Conservation (phyloP, 2,888 invertebrate species). For the Eupithecia dodoneata region DNA sequence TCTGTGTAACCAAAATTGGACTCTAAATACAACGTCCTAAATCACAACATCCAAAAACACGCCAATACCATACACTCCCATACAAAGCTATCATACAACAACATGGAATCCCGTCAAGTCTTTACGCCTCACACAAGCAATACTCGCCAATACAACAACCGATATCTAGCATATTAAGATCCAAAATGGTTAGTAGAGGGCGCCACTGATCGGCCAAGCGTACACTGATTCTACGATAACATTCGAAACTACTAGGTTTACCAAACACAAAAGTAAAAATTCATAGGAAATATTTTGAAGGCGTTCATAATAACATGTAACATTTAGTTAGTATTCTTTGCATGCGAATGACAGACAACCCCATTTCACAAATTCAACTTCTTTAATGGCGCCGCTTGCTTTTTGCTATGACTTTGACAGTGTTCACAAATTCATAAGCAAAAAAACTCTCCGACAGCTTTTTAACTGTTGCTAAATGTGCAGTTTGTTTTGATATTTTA, state of each 20-base stretch:
- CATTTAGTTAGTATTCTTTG: neutral
- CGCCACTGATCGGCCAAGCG: slow-evolving; percentile 68
- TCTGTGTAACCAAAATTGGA: neutral
- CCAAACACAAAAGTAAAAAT: slow-evolving; percentile 55
- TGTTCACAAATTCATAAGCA: neutral
- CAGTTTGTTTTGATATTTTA: neutral
- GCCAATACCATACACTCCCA: slow-evolving; percentile 27
- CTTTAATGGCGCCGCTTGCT: too few species aligned
- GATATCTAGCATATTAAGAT: slow-evolving; percentile 45
- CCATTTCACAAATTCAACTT: too few species aligned
- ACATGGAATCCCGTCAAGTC: slow-evolving; percentile 23
- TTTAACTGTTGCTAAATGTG: neutral
- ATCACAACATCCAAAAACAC: slow-evolving; percentile 27
- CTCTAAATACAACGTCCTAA: slow-evolving; percentile 12
- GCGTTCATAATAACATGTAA: slow-evolving; percentile 7
- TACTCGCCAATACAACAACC: slow-evolving; percentile 41
- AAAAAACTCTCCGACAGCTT: neutral
- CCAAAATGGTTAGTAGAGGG: slow-evolving; percentile 50
- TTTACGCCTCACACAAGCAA: slow-evolving; percentile 40
- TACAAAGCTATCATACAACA: slow-evolving; percentile 25
- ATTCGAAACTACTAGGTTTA: slow-evolving; percentile 73
- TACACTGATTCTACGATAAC: slow-evolving; percentile 82
- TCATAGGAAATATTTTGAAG: slow-evolving; percentile 38
- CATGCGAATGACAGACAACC: neutral
- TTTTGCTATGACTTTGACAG: too few species aligned